Percentiles rank a stretch among this genome's conserved stretches.
Evolutionary conservation across 2,113 vertebrate species (phyloP).

Genomic region (Sinocyclocheilus grahami): DNA sequence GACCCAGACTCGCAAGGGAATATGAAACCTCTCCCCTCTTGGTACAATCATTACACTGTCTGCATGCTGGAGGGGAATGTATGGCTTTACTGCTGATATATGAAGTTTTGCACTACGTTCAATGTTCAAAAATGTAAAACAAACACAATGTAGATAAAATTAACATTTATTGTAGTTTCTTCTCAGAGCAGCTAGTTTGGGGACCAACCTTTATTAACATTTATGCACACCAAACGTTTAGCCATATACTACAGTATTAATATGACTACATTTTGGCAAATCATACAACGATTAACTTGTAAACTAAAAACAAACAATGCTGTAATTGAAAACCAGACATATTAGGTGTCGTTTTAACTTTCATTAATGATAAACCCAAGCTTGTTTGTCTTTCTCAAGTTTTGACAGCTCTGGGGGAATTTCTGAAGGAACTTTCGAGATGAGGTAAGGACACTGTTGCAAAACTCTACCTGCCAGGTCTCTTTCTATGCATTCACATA

Average conservation of each 20-base stretch:
- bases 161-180: not conserved
- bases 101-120: not conserved
- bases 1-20: conserved; percentile 25
- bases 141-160: not conserved
- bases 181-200: not conserved
- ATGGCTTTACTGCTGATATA: conserved; percentile 2
- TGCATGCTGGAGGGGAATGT: conserved; percentile 12
- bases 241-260: not conserved
- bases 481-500: not conserved
- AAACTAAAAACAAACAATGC: not conserved
- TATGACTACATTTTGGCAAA: not conserved
- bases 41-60: conserved; percentile 27
- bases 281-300: not conserved
- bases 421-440: not conserved
- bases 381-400: not conserved
- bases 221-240: not conserved
- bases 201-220: not conserved
- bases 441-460: not conserved
- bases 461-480: not conserved
- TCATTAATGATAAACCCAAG: not conserved
- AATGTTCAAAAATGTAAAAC: not conserved
- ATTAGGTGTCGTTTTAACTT: not conserved
- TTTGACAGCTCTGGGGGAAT: not conserved
- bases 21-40: conserved; percentile 5
- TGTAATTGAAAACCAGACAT: not conserved